A percentile compares a stretch with the other conserved stretches of the same genome.
phyloP scores from a whole-genome alignment of 2,113 vertebrate species.

The Uria lomvia region DNA sequence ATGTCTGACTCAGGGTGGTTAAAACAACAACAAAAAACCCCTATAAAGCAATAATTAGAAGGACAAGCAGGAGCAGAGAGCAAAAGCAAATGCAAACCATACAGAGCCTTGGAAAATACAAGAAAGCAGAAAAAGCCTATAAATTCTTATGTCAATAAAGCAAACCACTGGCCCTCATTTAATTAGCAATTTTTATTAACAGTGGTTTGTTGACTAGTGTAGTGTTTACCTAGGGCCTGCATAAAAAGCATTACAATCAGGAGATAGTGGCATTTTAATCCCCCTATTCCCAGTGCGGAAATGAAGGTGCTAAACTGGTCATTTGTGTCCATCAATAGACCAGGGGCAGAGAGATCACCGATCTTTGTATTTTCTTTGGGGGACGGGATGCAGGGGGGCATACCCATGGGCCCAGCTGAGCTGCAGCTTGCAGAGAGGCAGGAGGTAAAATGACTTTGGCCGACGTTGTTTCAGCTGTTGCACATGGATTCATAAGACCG shows the following conservation, averaged over 20 bases:
- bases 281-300: slow-evolving; percentile 23
- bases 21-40: background rate
- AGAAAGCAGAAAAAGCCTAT: slow-evolving; percentile 11
- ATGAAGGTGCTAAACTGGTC: slow-evolving; percentile 16
- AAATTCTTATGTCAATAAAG: slow-evolving; percentile 55
- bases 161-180: slow-evolving; percentile 13
- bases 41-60: slow-evolving; percentile 12
- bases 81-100: slow-evolving; percentile 9
- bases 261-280: slow-evolving; percentile 43
- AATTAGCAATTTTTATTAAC: slow-evolving; percentile 57
- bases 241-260: slow-evolving; percentile 25
- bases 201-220: slow-evolving; percentile 32
- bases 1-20: background rate
- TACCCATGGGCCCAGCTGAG: background rate
- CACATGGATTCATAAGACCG: background rate
- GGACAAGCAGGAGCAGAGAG: background rate
- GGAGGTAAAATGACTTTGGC: background rate
- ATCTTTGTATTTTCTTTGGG: background rate
- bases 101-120: background rate
- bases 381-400: background rate
- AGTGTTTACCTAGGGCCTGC: slow-evolving; percentile 22
- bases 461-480: background rate
- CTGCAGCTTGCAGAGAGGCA: background rate
- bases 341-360: background rate
- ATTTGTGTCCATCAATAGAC: background rate